Conservation (phyloP, 2,888 invertebrate genomes). For the Eupeodes luniger region DNA sequence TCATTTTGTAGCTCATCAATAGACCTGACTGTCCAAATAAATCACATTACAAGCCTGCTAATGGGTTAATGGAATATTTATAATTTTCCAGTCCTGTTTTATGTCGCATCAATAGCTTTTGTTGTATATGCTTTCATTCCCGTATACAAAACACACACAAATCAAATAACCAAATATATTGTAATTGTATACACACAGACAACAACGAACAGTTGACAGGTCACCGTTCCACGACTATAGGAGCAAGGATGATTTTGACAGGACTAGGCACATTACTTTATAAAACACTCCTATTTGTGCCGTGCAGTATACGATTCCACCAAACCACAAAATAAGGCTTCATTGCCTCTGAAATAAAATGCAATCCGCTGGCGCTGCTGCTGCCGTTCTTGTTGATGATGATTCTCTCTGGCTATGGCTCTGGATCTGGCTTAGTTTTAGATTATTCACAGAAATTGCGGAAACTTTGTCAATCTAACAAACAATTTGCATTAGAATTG, state of each 20-base stretch:
- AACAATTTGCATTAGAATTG: slow-evolving; percentile 73
- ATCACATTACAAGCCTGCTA: slow-evolving; percentile 65
- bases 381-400: background rate
- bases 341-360: slow-evolving; percentile 44
- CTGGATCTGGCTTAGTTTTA: slow-evolving; percentile 29
- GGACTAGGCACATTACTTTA: slow-evolving; percentile 2
- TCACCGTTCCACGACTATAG: background rate
- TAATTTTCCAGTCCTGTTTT: slow-evolving; percentile 45
- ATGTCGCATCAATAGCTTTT: slow-evolving; percentile 40
- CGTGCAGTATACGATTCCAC: background rate
- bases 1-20: slow-evolving; percentile 32
- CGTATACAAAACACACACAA: slow-evolving; percentile 22
- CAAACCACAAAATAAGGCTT: background rate
- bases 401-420: slow-evolving; percentile 9
- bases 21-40: slow-evolving; percentile 52
- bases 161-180: slow-evolving; percentile 16
- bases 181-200: background rate
- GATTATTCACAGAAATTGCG: slow-evolving; percentile 46
- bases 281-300: background rate
- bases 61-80: slow-evolving; percentile 72
- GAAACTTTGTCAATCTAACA: slow-evolving; percentile 68
- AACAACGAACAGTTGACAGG: background rate
- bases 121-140: slow-evolving; percentile 8
- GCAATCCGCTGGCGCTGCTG: background rate
- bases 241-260: background rate